Evolutionary conservation across 2,113 vertebrate genomes (phyloP).

Genomic region (Macquaria australasica): DNA sequence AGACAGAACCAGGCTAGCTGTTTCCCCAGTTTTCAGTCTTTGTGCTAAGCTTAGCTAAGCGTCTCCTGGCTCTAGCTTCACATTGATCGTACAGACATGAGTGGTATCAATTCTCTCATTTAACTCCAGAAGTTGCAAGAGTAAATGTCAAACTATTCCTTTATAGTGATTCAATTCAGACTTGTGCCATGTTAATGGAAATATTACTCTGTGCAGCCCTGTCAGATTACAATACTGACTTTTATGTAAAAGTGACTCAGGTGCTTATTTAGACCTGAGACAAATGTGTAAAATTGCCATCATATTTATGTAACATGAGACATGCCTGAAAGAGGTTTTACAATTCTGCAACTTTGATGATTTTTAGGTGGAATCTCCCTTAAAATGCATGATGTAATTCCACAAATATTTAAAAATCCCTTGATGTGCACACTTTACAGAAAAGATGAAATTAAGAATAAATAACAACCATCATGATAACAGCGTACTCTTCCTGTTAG

Average conservation of each 20-base stretch:
- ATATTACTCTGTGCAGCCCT: not conserved
- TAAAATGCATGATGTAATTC: not conserved
- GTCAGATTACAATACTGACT: not conserved
- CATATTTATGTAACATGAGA: not conserved
- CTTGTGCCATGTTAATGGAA: not conserved
- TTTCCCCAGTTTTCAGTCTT: not conserved
- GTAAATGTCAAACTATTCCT: not conserved
- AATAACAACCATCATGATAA: not conserved
- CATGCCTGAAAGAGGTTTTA: not conserved
- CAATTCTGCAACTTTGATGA: not conserved
- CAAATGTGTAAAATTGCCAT: not conserved
- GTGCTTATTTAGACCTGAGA: not conserved
- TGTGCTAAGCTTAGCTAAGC: not conserved
- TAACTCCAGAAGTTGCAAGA: not conserved
- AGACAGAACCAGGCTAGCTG: not conserved
- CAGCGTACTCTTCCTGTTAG: not conserved
- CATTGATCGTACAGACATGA: not conserved
- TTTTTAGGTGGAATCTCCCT: not conserved
- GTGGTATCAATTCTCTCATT: not conserved
- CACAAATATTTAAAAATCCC: slow-evolving; percentile 4
- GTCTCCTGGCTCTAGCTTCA: not conserved
- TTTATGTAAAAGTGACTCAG: not conserved
- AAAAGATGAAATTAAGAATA: slow-evolving; percentile 2
- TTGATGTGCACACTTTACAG: not conserved
- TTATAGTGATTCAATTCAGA: not conserved